Evolutionary conservation across 64 coral and sea anemone species (phyloP).

Genomic region (Exaiptasia diaphana): DNA sequence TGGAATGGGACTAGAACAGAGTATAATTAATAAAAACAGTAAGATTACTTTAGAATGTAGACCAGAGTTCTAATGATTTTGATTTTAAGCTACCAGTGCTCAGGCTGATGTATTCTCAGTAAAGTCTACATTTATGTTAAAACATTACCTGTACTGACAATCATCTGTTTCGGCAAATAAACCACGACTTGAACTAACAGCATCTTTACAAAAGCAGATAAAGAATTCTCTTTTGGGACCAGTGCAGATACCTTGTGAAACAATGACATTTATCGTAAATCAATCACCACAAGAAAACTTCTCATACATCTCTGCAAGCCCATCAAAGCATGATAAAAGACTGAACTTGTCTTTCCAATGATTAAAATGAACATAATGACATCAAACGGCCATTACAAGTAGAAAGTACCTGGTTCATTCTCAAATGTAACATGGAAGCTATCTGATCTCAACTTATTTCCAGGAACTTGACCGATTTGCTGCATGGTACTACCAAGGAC

Average conservation of each 20-base stretch:
- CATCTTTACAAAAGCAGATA: conserved; percentile 82
- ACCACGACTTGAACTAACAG: conserved; percentile 53
- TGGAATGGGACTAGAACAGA: conserved; percentile 55
- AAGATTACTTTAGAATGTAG: not conserved
- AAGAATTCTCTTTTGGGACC: conserved; percentile 95
- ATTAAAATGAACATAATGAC: no score
- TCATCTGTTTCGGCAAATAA: conserved; percentile 73
- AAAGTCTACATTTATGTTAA: no score
- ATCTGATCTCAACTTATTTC: conserved; percentile 27
- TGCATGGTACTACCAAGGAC: conserved; percentile 85
- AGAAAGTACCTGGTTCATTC: conserved; percentile 88
- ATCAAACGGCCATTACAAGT: no score
- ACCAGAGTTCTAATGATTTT: no score
- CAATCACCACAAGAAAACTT: no score
- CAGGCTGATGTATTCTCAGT: no score
- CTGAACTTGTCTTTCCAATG: no score
- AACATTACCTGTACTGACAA: conserved; percentile 74
- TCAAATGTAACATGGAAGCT: conserved; percentile 62
- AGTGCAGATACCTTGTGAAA: conserved; percentile 71
- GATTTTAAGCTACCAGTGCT: no score
- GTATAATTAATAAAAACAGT: not conserved
- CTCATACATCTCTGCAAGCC: no score
- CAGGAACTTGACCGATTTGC: conserved; percentile 24
- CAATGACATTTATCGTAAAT: no score
- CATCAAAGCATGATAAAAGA: no score